Conservation (phyloP, 2,113 vertebrate genomes). For the Mixornis gularis region DNA sequence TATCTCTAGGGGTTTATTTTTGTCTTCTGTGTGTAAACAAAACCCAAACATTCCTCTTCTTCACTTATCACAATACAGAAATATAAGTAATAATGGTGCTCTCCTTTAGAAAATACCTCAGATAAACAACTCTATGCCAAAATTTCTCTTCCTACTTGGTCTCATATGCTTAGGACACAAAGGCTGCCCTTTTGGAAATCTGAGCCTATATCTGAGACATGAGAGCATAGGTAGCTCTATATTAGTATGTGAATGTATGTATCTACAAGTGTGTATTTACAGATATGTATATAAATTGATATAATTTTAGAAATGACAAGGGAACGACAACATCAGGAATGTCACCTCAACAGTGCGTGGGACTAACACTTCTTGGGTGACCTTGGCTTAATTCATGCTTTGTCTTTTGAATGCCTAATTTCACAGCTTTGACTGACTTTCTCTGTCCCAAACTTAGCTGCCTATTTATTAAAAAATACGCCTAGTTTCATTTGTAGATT, state of each 20-base stretch:
- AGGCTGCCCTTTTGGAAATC: background rate
- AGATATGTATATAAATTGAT: background rate
- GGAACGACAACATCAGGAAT: background rate
- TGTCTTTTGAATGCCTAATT: background rate
- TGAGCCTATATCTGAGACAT: background rate
- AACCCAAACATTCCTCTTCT: fast-evolving
- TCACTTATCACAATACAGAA: background rate
- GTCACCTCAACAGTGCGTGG: background rate
- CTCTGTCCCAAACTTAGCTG: background rate
- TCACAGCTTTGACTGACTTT: background rate
- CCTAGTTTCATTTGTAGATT: background rate
- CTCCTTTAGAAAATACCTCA: background rate
- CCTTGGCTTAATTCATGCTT: background rate
- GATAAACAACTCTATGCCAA: background rate
- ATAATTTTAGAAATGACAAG: background rate
- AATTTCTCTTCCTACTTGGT: background rate
- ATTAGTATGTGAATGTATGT: background rate
- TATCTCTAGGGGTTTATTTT: background rate
- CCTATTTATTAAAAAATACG: background rate
- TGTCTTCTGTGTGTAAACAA: background rate
- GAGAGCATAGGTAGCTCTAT: background rate
- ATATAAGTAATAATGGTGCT: background rate
- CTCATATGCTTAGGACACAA: background rate
- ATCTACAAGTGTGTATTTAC: background rate
- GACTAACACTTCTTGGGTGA: background rate